Evolutionary conservation across 2,113 vertebrate genomes (phyloP).

Genomic region (Antechinus stuartii): DNA sequence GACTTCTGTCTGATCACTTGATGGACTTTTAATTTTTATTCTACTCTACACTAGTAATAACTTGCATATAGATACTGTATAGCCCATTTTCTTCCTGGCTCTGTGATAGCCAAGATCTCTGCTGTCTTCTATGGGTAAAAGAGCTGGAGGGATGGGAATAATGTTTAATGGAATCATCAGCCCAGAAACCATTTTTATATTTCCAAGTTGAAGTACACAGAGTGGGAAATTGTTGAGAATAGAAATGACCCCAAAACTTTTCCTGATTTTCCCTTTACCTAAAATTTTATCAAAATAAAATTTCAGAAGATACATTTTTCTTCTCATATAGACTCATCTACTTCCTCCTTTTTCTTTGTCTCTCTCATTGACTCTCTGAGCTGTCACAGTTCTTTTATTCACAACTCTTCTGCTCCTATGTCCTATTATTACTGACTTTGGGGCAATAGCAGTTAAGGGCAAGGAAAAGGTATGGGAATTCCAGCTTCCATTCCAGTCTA

Average conservation of each 20-base stretch:
- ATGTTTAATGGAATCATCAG: fast-evolving
- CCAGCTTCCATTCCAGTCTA: constrained; percentile 6
- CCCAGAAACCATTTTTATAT: constrained; percentile 32
- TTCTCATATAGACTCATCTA: not conserved
- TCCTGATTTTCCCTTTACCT: not conserved
- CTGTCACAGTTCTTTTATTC: not conserved
- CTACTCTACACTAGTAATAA: constrained; percentile 2
- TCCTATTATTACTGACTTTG: constrained; percentile 11
- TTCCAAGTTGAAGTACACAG: not conserved
- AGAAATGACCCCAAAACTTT: not conserved
- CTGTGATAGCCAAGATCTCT: not conserved
- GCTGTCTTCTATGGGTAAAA: not conserved
- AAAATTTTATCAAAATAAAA: not conserved
- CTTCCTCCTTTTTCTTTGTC: not conserved
- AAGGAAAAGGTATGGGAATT: constrained; percentile 47
- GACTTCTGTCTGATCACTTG: constrained; percentile 62
- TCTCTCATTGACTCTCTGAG: not conserved
- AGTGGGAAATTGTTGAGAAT: not conserved
- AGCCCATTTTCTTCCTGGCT: not conserved
- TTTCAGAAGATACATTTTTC: not conserved
- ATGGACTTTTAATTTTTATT: constrained; percentile 71
- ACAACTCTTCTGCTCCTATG: not conserved
- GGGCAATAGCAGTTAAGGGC: constrained; percentile 50
- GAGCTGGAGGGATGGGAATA: not conserved
- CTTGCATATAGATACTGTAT: not conserved